Conservation (phyloP, 2,113 vertebrate species). For the Hylia prasina region DNA sequence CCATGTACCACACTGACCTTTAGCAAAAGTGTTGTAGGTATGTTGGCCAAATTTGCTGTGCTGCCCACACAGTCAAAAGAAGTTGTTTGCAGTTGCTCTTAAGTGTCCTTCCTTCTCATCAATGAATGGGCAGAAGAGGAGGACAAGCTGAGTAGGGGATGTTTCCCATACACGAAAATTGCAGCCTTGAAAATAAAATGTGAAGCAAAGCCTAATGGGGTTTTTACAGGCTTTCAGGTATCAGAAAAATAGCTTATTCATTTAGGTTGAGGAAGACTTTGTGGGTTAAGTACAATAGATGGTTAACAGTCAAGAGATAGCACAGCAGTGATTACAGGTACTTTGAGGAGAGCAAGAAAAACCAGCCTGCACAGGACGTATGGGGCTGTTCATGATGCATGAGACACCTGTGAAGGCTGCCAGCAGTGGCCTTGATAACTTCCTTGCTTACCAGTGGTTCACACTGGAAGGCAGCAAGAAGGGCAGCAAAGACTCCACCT, state of each 20-base stretch:
- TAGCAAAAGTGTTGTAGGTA: background rate
- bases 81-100: background rate
- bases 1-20: background rate
- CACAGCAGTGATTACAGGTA: background rate
- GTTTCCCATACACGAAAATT: background rate
- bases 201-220: background rate
- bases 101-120: background rate
- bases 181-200: background rate
- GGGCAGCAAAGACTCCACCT: background rate
- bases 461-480: background rate
- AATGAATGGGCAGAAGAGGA: background rate
- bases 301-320: background rate
- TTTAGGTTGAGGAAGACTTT: background rate
- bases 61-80: background rate
- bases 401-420: accelerated
- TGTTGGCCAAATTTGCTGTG: background rate
- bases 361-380: background rate
- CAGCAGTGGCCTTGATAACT: background rate
- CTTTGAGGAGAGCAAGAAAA: background rate
- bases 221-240: background rate
- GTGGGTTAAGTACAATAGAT: background rate
- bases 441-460: background rate
- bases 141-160: background rate
- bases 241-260: background rate
- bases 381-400: background rate